Percentiles rank a stretch among this genome's conserved stretches.
These are phyloP conservation scores for Tyto alba DNA, from an alignment of 2,113 vertebrate species.

Conservation along the genomic window DNA sequence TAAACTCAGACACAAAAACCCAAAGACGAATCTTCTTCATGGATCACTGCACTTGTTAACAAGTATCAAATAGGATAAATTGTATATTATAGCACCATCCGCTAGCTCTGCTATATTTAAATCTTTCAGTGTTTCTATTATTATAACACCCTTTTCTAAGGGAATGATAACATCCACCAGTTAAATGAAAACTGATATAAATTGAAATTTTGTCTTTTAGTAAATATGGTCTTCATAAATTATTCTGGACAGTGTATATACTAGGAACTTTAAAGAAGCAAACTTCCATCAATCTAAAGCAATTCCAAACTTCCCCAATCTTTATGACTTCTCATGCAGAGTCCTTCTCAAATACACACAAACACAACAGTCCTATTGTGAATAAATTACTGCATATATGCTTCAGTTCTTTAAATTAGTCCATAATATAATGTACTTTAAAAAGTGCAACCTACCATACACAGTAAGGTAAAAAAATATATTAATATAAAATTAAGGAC, in stretches of 20 bases:
- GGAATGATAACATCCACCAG: not conserved
- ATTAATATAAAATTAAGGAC: not conserved
- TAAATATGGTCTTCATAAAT: not conserved
- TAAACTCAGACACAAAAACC: slow-evolving; percentile 45
- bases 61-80: slow-evolving; percentile 46
- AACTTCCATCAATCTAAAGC: not conserved
- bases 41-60: slow-evolving; percentile 61
- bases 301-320: not conserved
- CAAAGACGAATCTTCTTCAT: slow-evolving; percentile 61
- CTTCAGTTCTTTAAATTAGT: slow-evolving; percentile 25
- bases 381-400: slow-evolving; percentile 18
- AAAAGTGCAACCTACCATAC: not conserved
- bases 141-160: not conserved
- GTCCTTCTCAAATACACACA: not conserved
- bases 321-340: slow-evolving; percentile 9
- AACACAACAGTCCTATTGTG: not conserved
- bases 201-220: not conserved
- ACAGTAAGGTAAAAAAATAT: slow-evolving; percentile 9
- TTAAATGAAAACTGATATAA: not conserved
- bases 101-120: slow-evolving; percentile 14
- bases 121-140: not conserved
- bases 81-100: slow-evolving; percentile 25
- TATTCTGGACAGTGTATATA: not conserved
- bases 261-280: not conserved
- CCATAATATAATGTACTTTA: not conserved